phyloP scores from a whole-genome alignment of 1,140 invertebrate species.

The Cydia fagiglandana region DNA sequence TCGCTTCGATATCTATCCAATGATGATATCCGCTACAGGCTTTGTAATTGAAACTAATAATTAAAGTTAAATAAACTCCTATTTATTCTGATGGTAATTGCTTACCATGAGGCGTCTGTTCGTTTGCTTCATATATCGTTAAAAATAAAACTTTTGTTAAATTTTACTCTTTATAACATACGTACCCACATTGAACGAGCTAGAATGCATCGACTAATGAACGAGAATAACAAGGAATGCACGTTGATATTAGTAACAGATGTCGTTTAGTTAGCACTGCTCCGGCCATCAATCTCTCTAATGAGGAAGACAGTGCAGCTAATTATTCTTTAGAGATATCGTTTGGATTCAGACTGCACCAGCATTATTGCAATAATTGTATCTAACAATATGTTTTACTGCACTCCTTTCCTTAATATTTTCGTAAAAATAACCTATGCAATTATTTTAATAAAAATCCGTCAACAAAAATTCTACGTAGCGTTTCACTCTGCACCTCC shows the following conservation, averaged over 20 bases:
- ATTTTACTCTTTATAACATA: neutral
- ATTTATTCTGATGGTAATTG: no score
- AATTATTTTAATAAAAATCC: slow-evolving; percentile 1
- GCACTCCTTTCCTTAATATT: neutral
- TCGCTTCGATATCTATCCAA: no score
- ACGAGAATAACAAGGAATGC: slow-evolving; percentile 21
- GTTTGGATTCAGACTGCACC: neutral
- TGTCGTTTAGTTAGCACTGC: slow-evolving; percentile 18
- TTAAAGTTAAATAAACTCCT: no score
- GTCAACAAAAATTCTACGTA: slow-evolving; percentile 34
- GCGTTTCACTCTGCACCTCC: slow-evolving; percentile 61
- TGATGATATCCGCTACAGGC: no score
- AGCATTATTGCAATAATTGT: neutral
- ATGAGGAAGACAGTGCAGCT: slow-evolving; percentile 17
- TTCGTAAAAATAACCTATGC: neutral
- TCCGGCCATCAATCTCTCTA: slow-evolving; percentile 24
- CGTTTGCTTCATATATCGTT: no score
- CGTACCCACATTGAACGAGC: neutral
- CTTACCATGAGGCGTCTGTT: no score
- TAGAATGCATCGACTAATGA: slow-evolving; percentile 3
- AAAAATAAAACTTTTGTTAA: no score
- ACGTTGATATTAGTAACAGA: slow-evolving; percentile 26
- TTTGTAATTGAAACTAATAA: no score
- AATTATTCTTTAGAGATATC: neutral
- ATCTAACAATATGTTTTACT: neutral